Evolutionary conservation across 2,113 vertebrate species (phyloP).

Genomic region (Pseudorectes ferrugineus): DNA sequence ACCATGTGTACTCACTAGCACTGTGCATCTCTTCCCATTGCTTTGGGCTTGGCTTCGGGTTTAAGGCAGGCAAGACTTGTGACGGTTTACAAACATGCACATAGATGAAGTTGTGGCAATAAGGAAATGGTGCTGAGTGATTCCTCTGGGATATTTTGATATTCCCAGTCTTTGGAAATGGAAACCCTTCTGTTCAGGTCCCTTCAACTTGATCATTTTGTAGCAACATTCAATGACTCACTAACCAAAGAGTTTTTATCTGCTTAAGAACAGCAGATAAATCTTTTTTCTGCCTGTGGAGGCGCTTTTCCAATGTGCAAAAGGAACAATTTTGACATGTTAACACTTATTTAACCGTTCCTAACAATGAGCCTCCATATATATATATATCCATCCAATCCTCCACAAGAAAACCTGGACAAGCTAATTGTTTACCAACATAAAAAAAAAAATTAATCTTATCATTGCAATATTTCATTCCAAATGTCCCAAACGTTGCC

Average conservation of each 20-base stretch:
- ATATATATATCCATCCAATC: not conserved
- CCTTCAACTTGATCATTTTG: not conserved
- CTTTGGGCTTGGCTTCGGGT: not conserved
- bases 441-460: not conserved
- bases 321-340: not conserved
- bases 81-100: not conserved
- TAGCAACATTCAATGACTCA: not conserved
- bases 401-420: not conserved
- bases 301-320: not conserved
- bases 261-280: not conserved
- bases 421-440: not conserved
- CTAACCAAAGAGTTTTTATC: not conserved
- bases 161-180: not conserved
- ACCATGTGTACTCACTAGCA: not conserved
- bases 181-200: not conserved
- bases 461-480: not conserved
- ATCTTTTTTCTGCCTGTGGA: not conserved
- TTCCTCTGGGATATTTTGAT: not conserved
- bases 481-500: not conserved
- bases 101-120: not conserved
- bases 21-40: accelerated
- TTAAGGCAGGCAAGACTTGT: not conserved
- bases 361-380: not conserved
- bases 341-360: not conserved
- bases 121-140: not conserved